These are phyloP conservation scores for Sinocyclocheilus anshuiensis DNA, from an alignment of 2,113 vertebrate genomes.

Conservation along the genomic window DNA sequence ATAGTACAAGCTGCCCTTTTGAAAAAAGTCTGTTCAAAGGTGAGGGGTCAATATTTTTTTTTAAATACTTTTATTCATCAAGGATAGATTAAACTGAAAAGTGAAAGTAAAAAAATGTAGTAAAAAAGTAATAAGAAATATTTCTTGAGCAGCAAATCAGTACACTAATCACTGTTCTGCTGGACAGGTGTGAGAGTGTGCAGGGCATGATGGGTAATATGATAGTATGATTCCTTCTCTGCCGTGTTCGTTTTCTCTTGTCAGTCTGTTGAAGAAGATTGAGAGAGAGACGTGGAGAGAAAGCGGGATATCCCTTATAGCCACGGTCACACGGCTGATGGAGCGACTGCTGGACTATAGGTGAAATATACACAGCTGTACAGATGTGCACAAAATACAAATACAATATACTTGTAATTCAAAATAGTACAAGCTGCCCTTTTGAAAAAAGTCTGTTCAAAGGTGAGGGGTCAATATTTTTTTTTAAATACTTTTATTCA, in stretches of 20 bases:
- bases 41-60: background rate
- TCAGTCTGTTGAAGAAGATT: slow-evolving; percentile 96
- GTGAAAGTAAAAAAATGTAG: too few species aligned
- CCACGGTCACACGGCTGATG: slow-evolving; percentile 97
- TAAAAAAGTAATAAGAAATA: too few species aligned
- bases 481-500: too few species aligned
- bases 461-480: background rate
- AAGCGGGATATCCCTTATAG: slow-evolving; percentile 95
- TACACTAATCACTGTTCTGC: slow-evolving; percentile 57
- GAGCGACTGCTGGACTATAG: slow-evolving; percentile 97
- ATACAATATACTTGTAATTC: background rate
- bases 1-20: background rate
- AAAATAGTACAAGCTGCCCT: background rate
- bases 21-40: background rate
- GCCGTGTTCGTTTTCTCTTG: slow-evolving; percentile 49
- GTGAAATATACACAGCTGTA: slow-evolving; percentile 62
- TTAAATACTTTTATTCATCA: too few species aligned
- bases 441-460: background rate
- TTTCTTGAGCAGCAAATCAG: too few species aligned
- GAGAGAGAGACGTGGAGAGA: slow-evolving; percentile 99
- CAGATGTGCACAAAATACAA: background rate
- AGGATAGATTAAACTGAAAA: too few species aligned
- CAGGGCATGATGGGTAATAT: slow-evolving; percentile 1
- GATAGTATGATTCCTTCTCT: slow-evolving; percentile 16
- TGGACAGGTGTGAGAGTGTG: slow-evolving; percentile 57